These are phyloP conservation scores for Metacarcinus magister DNA, from an alignment of 2,888 invertebrate species.

Conservation along the genomic window DNA sequence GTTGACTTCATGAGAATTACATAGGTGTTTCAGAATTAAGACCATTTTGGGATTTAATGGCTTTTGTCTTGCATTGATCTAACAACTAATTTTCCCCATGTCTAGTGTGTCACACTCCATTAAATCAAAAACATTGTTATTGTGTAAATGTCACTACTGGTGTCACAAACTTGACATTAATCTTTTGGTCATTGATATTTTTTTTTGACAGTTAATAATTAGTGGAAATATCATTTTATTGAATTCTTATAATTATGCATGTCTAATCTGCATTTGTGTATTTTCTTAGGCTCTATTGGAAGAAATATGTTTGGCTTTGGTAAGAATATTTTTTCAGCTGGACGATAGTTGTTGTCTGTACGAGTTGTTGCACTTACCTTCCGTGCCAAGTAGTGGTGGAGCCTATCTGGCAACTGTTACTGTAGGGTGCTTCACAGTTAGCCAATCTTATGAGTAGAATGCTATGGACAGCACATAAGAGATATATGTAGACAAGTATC, in stretches of 20 bases:
- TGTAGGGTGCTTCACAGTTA: not conserved
- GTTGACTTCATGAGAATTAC: not conserved
- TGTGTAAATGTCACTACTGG: slow-evolving; percentile 50
- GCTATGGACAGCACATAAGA: not conserved
- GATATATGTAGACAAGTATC: not conserved
- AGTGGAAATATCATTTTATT: slow-evolving; percentile 51
- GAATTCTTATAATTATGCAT: slow-evolving; percentile 64
- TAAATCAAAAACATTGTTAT: not conserved
- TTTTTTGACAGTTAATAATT: not conserved
- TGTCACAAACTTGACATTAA: slow-evolving; percentile 44
- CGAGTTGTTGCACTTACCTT: not conserved
- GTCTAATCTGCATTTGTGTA: slow-evolving; percentile 84
- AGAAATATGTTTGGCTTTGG: slow-evolving; percentile 84
- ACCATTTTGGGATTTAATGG: slow-evolving; percentile 53
- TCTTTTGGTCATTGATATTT: slow-evolving; percentile 84
- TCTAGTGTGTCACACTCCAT: not conserved
- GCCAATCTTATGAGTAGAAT: not conserved
- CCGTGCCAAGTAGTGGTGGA: slow-evolving; percentile 37
- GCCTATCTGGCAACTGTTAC: not conserved
- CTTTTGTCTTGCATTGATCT: slow-evolving; percentile 67
- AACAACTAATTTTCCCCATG: slow-evolving; percentile 69
- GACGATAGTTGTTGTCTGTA: not conserved
- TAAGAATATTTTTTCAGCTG: slow-evolving; percentile 69
- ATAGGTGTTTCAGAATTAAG: slow-evolving; percentile 73
- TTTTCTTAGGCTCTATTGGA: slow-evolving; percentile 86